Evolutionary conservation across 2,797 vertebrate species (phyloP).

Genomic region (Capromys pilorides): DNA sequence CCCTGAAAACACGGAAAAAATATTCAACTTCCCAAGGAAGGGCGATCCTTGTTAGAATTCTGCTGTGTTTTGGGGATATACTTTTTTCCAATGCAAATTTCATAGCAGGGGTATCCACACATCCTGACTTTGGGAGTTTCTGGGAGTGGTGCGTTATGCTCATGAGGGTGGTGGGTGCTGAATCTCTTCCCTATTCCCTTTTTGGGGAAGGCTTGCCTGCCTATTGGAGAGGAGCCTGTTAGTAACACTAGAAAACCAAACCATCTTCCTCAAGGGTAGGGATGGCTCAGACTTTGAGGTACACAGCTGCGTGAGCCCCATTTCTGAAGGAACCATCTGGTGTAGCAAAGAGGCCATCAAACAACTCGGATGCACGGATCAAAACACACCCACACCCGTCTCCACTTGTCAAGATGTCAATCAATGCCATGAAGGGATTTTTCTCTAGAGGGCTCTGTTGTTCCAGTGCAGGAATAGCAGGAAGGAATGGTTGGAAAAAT

Average conservation of each 20-base stretch:
- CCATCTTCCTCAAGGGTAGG: background rate
- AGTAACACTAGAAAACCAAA: accelerated
- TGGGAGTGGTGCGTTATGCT: background rate
- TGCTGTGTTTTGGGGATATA: background rate
- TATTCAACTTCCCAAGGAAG: background rate
- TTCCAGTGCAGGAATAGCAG: background rate
- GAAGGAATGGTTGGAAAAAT: background rate
- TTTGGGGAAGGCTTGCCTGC: background rate
- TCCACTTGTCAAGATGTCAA: background rate
- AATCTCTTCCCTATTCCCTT: accelerated
- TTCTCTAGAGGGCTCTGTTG: background rate
- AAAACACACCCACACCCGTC: background rate
- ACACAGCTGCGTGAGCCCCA: background rate
- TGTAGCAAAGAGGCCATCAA: background rate
- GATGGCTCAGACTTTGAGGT: background rate
- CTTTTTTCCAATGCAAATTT: background rate
- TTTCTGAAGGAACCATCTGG: background rate
- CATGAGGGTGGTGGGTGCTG: background rate
- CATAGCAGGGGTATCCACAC: background rate
- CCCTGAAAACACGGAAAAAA: background rate
- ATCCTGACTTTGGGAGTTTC: too few relatives aligned
- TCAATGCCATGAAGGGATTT: background rate
- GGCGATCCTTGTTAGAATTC: background rate
- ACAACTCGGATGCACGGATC: background rate
- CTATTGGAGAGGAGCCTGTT: accelerated